Base-by-base conservation (phyloP, 2,113 vertebrate genomes). In the Probosciger aterrimus region DNA sequence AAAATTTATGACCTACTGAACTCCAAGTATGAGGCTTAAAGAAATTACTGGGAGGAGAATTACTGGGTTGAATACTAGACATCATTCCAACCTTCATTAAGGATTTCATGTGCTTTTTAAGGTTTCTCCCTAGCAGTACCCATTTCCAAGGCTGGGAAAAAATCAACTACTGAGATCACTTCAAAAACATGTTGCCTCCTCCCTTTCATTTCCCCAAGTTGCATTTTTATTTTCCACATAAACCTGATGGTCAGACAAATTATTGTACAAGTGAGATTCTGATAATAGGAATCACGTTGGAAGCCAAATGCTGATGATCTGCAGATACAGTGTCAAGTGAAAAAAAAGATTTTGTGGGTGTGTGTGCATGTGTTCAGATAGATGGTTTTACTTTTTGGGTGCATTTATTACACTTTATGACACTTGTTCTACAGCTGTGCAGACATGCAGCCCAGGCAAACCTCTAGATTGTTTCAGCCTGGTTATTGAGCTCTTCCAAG, bases 1-100 rank as follows among this genome's bases (percentile, higher is more conserved):
- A 88, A 80, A 97, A 97, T 96, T 97, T 94, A 96, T 92, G 82
- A 97, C 92, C 95, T 88, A 84, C 86, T 94, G 91, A 95, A 97
- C 90, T 96, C 74, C 37, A 88, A 94, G 53, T 82, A 92, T 47
- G 73, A 92, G 41, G 82, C 87, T 82, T 84, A 86, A 94, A 94
- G 95, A 96, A 92, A 95, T 97, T 95, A 95, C 78, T 81, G 80
- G 46, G 83, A 91, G 92, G 77, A 96, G 93, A 97, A 90, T 92
- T 94, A 92, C 78, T 93, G 67, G 81, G 62, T 80, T 92, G 92
- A 76, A 87, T 88, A 93, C 65, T 49, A 94, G 92, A 96, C 74
- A 92, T 86, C 67, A 82, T 95, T 96, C 92, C 88, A 94, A 49
- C 53, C 43, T 82, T 86, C 95, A 92, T 94, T 95, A 93, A 84